These are phyloP conservation scores for Agrochola circellaris DNA, from an alignment of 2,888 invertebrate species.

Conservation along the genomic window DNA sequence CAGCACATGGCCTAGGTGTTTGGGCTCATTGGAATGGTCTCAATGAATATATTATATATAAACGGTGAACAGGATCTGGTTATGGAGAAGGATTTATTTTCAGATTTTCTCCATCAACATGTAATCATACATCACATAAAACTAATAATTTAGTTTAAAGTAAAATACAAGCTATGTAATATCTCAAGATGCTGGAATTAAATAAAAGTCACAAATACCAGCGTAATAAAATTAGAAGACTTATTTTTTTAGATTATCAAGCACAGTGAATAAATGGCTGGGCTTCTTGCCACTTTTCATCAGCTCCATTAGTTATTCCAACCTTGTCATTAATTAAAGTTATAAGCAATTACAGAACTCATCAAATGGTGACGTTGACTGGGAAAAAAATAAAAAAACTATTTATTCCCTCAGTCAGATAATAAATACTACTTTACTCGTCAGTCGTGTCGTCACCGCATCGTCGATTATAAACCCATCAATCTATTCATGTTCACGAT, in stretches of 20 bases:
- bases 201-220: too few species aligned
- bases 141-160: not conserved
- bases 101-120: not conserved
- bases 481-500: constrained; percentile 68
- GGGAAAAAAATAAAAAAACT: too few species aligned
- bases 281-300: constrained; percentile 15
- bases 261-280: not conserved
- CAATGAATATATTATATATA: too few species aligned
- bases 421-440: too few species aligned
- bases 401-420: too few species aligned
- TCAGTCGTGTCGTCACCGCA: constrained; percentile 50
- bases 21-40: too few species aligned
- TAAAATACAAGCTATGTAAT: not conserved
- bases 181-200: too few species aligned
- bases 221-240: too few species aligned
- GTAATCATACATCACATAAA: not conserved
- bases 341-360: not conserved
- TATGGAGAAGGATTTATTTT: not conserved
- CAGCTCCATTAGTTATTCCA: constrained; percentile 11
- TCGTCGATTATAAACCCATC: constrained; percentile 53
- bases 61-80: too few species aligned
- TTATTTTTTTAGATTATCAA: constrained; percentile 24
- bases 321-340: not conserved
- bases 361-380: too few species aligned
- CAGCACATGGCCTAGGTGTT: too few species aligned